Evolutionary conservation across 2,888 invertebrate genomes (phyloP).

Genomic region (Zonitis immaculata): DNA sequence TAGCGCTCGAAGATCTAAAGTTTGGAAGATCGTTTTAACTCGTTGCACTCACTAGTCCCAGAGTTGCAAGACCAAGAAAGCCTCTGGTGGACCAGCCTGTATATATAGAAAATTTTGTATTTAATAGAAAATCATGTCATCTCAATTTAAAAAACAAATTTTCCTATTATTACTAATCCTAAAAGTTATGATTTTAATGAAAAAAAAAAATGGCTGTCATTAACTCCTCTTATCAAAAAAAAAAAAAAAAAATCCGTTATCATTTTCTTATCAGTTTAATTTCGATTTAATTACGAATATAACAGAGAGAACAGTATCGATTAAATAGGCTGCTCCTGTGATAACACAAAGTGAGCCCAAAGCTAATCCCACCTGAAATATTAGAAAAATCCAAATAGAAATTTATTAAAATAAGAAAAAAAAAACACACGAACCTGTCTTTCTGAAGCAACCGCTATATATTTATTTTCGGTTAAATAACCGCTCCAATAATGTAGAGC

Average conservation of each 20-base stretch:
- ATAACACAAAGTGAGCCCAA: slow-evolving; percentile 76
- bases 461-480: slow-evolving; percentile 76
- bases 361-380: slow-evolving; percentile 64
- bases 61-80: no score
- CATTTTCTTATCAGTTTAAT: slow-evolving; percentile 2
- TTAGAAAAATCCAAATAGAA: slow-evolving; percentile 12
- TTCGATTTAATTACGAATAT: slow-evolving; percentile 47
- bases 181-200: not conserved
- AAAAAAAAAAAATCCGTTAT: no score
- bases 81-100: no score
- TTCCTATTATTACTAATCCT: not conserved
- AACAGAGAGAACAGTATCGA: slow-evolving; percentile 74
- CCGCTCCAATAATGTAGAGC: slow-evolving; percentile 88
- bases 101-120: no score
- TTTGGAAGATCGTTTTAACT: no score
- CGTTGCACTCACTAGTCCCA: no score
- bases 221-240: not conserved
- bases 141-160: no score
- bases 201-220: not conserved
- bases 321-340: slow-evolving; percentile 71
- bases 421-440: slow-evolving; percentile 52
- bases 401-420: slow-evolving; percentile 35
- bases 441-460: slow-evolving; percentile 66
- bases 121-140: no score
- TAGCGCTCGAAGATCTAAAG: no score